Evolutionary conservation across 2,797 vertebrate species (phyloP).

Genomic region (Chelonia mydas): DNA sequence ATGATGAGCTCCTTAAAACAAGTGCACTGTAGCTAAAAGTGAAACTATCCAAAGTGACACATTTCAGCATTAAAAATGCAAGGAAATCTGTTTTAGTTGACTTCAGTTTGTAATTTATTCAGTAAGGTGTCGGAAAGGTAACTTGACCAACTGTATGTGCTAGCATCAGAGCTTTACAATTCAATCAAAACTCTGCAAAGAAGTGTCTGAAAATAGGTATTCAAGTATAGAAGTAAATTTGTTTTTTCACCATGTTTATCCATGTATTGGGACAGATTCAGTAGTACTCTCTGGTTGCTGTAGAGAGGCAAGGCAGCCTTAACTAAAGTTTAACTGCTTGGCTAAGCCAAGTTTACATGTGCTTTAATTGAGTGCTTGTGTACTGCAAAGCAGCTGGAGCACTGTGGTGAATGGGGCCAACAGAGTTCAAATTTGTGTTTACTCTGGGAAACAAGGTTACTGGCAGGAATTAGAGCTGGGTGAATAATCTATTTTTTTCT

Average conservation of each 20-base stretch:
- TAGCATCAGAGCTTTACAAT: conserved; percentile 5
- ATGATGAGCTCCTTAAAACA: conserved; percentile 33
- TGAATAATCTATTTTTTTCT: not conserved
- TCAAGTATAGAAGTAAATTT: not conserved
- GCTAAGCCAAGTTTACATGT: not conserved
- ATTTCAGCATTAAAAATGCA: conserved; percentile 19
- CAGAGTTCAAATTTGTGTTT: not conserved
- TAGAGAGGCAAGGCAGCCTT: not conserved
- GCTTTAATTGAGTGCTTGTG: not conserved
- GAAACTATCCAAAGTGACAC: conserved; percentile 4
- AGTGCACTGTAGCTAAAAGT: conserved; percentile 8
- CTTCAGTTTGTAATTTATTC: not conserved
- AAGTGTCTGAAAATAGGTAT: not conserved
- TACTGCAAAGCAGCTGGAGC: not conserved
- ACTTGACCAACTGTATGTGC: not conserved
- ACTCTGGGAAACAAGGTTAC: not conserved
- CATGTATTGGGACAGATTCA: accelerated
- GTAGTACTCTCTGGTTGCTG: not conserved
- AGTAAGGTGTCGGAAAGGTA: not conserved
- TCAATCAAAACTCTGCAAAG: not conserved
- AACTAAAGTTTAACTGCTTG: not conserved
- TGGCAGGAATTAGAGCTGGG: not conserved
- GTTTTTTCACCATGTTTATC: not conserved
- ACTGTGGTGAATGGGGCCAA: not conserved
- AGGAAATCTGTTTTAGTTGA: not conserved